Evolutionary conservation across 2,797 vertebrate genomes (phyloP), one percentile per base, ranked within the genome.

Genomic region (Hydrophis major): DNA sequence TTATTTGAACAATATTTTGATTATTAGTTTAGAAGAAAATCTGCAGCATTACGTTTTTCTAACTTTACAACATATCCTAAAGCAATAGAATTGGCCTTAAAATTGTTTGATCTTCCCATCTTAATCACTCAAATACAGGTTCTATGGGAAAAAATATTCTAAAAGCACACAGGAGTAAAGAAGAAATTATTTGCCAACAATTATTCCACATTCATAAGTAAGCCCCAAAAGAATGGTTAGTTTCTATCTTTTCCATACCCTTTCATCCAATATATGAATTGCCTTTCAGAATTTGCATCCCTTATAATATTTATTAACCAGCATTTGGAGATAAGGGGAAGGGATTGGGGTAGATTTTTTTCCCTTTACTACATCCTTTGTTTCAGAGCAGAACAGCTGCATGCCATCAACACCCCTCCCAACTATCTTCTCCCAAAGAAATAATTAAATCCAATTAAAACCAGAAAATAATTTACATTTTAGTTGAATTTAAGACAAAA

Each of bases 371-470:
- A 94, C 78, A 93, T 97, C 96, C 95, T 97, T 97, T 97, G 97
- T 97, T 96, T 96, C 96, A 90, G 50, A 53, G 94, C 90, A 96
- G 94, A 95, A 95, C 95, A 95, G 93, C 97, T 97, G 95, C 96
- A 94, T 95, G 96, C 96, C 96, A 96, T 93, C 96, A 95, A 95
- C 96, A 97, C 96, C 97, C 95, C 96, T 93, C 95, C 94, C 94
- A 94, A 91, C 90, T 96, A 95, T 86, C 94, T 95, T 74, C 95
- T 94, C 91, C 95, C 94, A 96, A 96, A 96, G 95, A 97, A 97
- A 97, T 97, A 98, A 98, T 97, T 93, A 97, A 98, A 97, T 98
- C 97, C 97, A 98, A 98, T 97, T 98, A 98, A 97, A 96, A 97
- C 96, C 96, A 96, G 96, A 96, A 97, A 97, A 97, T 97, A 97